These are phyloP conservation scores for Podarcis siculus DNA, from an alignment of 2,797 vertebrate species.

Conservation along the genomic window DNA sequence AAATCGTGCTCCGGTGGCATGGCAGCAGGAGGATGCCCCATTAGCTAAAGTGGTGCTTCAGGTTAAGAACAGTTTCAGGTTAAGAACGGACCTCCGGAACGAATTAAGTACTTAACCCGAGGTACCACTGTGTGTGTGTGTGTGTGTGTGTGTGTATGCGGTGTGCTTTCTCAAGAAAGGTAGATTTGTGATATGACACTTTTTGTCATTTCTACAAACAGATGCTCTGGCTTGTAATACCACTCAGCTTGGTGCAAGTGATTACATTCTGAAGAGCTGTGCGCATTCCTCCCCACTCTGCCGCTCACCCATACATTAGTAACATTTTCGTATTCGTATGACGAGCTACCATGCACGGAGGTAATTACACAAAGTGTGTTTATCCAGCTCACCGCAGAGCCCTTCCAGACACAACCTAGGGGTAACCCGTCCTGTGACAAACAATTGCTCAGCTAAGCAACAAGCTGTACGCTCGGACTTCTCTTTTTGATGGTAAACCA, in stretches of 20 bases:
- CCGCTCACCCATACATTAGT: background rate
- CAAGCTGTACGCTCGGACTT: slow-evolving; percentile 7
- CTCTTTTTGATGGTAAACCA: slow-evolving; percentile 52
- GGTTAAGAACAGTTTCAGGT: no score
- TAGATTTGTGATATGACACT: background rate
- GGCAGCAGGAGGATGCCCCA: no score
- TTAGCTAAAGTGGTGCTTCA: no score
- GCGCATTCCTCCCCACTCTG: background rate
- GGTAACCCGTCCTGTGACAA: slow-evolving; percentile 21
- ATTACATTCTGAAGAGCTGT: accelerated
- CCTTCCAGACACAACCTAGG: slow-evolving; percentile 14
- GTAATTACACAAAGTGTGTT: background rate
- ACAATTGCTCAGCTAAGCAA: slow-evolving; percentile 11
- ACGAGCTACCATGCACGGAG: background rate
- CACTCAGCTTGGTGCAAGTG: background rate
- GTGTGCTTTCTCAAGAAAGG: background rate
- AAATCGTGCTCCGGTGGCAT: no score
- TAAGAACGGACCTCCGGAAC: no score
- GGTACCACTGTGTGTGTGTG: background rate
- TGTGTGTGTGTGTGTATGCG: background rate
- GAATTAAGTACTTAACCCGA: no score
- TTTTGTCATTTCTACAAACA: background rate
- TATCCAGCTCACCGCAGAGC: slow-evolving; percentile 26
- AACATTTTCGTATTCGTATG: background rate
- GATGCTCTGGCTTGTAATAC: background rate